A percentile compares a stretch with the other conserved stretches of the same genome.
Evolutionary conservation across 2,797 vertebrate species (phyloP).

Genomic region (Octomys mimax): DNA sequence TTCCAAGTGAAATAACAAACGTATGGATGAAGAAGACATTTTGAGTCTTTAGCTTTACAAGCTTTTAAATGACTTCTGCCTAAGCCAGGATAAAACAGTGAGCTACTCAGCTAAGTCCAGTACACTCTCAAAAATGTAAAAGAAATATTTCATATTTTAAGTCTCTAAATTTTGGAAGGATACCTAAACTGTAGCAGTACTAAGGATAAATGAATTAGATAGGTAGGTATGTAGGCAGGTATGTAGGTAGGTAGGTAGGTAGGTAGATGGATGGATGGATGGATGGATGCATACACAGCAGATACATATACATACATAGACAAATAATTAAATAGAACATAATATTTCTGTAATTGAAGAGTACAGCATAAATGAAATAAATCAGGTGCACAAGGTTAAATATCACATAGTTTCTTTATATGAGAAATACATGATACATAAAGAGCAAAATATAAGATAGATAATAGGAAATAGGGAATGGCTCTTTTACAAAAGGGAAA

Average conservation of each 20-base stretch:
- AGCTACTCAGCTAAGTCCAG: neutral
- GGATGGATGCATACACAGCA: neutral
- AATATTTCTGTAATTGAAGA: constrained; percentile 12
- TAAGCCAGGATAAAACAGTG: neutral
- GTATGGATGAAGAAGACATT: neutral
- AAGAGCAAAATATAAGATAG: neutral
- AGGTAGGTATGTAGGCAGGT: no score
- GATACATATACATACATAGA: neutral
- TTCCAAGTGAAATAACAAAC: neutral
- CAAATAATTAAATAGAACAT: neutral
- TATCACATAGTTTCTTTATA: neutral
- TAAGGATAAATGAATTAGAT: constrained; percentile 12
- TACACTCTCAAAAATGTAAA: neutral
- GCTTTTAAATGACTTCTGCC: neutral
- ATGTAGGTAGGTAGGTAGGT: neutral
- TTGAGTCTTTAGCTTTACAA: neutral
- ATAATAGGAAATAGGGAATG: neutral
- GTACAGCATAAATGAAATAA: neutral
- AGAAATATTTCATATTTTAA: constrained; percentile 49
- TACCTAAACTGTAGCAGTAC: constrained; percentile 48
- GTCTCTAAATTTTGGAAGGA: neutral
- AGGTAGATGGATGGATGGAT: neutral
- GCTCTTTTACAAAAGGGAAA: neutral
- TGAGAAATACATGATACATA: neutral
- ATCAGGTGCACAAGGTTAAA: neutral